Conservation (phyloP, 2,888 invertebrate species). For the Galeruca laticollis region DNA sequence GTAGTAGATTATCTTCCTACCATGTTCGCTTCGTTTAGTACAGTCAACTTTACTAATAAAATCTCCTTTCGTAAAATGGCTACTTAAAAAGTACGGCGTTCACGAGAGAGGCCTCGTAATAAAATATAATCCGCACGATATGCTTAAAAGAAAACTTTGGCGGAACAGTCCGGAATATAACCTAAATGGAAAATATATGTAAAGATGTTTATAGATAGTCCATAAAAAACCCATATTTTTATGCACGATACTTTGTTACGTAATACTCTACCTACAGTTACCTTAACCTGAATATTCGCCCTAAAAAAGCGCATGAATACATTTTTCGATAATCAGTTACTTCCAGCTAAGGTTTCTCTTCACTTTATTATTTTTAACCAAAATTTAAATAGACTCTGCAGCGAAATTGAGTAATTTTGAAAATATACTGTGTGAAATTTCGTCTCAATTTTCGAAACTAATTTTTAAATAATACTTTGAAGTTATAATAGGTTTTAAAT, state of each 20-base stretch:
- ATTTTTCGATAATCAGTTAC: slow-evolving; percentile 25
- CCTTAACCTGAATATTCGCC: slow-evolving; percentile 30
- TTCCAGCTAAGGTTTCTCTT: not conserved
- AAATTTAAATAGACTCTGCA: not conserved
- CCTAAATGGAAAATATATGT: slow-evolving; percentile 36
- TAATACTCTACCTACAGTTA: slow-evolving; percentile 33
- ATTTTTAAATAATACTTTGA: no score
- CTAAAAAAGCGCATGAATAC: slow-evolving; percentile 30
- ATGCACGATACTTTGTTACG: slow-evolving; percentile 29
- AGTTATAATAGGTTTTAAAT: no score
- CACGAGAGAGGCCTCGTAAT: slow-evolving; percentile 6
- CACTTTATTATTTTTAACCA: slow-evolving; percentile 3
- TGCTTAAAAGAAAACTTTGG: slow-evolving; percentile 27
- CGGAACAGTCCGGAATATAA: slow-evolving; percentile 16
- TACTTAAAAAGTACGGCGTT: slow-evolving; percentile 1
- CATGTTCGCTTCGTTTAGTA: not conserved
- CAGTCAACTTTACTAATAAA: not conserved
- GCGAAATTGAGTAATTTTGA: no score
- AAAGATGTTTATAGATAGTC: slow-evolving; percentile 36
- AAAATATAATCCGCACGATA: slow-evolving; percentile 30
- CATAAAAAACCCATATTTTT: slow-evolving; percentile 29
- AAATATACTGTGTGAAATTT: no score
- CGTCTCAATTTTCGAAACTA: no score
- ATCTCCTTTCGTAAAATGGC: not conserved
- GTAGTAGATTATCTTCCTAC: not conserved